These are phyloP conservation scores for Eulemur albifrons DNA, from an alignment of 2,797 vertebrate species.

Conservation along the genomic window DNA sequence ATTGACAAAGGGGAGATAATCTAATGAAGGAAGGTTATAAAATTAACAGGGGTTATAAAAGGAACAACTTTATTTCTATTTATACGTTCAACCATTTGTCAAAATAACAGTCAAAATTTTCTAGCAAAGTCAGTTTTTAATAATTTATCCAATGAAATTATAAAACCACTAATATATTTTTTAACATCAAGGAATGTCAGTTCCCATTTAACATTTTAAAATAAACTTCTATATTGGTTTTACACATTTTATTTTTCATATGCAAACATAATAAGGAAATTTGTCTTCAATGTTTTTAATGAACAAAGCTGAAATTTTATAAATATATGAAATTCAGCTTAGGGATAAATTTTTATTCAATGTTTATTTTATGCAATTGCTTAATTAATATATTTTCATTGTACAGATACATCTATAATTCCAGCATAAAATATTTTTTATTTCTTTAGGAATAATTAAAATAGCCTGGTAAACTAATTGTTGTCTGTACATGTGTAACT, in stretches of 20 bases:
- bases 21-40: slow-evolving; percentile 40
- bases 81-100: neutral
- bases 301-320: neutral
- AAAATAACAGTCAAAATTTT: slow-evolving; percentile 37
- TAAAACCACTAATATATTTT: neutral
- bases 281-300: neutral
- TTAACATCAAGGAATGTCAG: neutral
- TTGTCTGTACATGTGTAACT: neutral
- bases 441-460: neutral
- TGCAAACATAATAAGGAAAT: neutral
- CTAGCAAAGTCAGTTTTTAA: neutral
- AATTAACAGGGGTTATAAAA: slow-evolving; percentile 58
- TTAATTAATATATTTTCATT: neutral
- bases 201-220: neutral
- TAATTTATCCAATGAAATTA: neutral
- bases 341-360: neutral
- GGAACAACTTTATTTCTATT: neutral
- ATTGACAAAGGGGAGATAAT: slow-evolving; percentile 63
- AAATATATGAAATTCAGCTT: neutral
- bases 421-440: neutral
- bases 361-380: neutral
- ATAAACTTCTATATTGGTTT: neutral
- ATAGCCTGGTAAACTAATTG: neutral
- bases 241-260: neutral
- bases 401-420: neutral